phyloP scores from a whole-genome alignment of 2,113 vertebrate genomes.

The Pituophis catenifer region DNA sequence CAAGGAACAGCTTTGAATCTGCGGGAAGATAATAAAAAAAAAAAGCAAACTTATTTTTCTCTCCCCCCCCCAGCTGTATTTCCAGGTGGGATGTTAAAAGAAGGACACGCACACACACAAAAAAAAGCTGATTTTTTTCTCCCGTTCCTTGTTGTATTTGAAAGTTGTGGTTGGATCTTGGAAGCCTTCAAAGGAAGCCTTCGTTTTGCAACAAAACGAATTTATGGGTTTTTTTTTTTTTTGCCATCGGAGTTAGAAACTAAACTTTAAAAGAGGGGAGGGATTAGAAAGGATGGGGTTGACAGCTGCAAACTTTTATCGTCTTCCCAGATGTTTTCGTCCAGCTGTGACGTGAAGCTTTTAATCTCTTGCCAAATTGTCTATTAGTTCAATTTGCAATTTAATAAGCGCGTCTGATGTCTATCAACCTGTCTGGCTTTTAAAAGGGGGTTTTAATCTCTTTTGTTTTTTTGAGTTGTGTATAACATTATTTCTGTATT shows the following conservation, averaged over 20 bases:
- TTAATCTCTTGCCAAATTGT: background rate
- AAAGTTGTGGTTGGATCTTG: slow-evolving; percentile 22
- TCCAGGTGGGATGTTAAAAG: background rate
- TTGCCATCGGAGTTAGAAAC: background rate
- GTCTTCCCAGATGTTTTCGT: background rate
- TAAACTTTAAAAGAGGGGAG: background rate
- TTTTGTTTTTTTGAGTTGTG: background rate
- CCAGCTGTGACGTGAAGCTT: background rate
- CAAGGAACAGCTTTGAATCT: background rate
- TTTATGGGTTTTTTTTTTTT: background rate
- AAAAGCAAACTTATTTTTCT: background rate
- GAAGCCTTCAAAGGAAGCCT: slow-evolving; percentile 15
- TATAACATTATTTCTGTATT: background rate
- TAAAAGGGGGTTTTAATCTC: background rate
- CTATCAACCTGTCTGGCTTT: background rate
- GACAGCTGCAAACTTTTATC: background rate
- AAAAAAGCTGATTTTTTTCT: background rate
- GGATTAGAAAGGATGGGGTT: background rate
- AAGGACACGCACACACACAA: too few relatives aligned
- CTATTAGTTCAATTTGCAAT: background rate
- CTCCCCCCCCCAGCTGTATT: background rate
- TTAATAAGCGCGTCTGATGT: background rate
- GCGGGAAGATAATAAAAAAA: background rate
- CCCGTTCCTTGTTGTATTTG: slow-evolving; percentile 36
- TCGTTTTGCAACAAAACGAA: background rate